Conservation (phyloP, 2,113 vertebrate genomes). For the Poecilia latipinna region DNA sequence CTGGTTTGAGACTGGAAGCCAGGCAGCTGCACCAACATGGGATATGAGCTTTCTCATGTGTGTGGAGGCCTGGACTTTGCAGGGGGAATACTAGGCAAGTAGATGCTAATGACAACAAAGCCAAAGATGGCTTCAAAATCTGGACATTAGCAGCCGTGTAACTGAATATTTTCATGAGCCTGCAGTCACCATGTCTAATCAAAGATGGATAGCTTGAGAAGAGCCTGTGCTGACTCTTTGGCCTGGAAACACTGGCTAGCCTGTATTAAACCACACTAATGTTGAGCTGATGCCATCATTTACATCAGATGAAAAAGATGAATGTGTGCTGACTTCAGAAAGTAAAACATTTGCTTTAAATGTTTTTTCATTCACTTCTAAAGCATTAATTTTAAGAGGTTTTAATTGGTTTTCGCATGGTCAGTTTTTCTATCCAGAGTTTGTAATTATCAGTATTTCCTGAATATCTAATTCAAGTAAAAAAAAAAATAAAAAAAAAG, state of each 20-base stretch:
- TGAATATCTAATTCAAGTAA: background rate
- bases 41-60: slow-evolving; percentile 41
- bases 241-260: slow-evolving; percentile 18
- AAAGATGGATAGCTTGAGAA: slow-evolving; percentile 22
- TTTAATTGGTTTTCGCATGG: background rate
- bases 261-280: slow-evolving; percentile 10
- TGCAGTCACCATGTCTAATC: slow-evolving; percentile 15
- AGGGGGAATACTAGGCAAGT: slow-evolving; percentile 25
- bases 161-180: slow-evolving; percentile 7
- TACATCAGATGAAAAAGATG: slow-evolving; percentile 18
- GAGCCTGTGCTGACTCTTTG: slow-evolving; percentile 14
- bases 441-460: background rate
- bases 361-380: slow-evolving; percentile 14
- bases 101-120: slow-evolving; percentile 4
- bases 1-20: slow-evolving; percentile 58
- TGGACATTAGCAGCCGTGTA: slow-evolving; percentile 19
- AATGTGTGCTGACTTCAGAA: slow-evolving; percentile 2
- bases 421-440: background rate
- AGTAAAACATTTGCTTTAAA: slow-evolving; percentile 18
- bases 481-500: background rate
- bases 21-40: slow-evolving; percentile 79
- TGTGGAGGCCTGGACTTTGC: slow-evolving; percentile 35
- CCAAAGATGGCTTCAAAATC: slow-evolving; percentile 12
- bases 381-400: slow-evolving; percentile 6
- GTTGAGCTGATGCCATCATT: slow-evolving; percentile 29